phyloP scores from a whole-genome alignment of 2,113 vertebrate genomes.

The Oxyura jamaicensis region DNA sequence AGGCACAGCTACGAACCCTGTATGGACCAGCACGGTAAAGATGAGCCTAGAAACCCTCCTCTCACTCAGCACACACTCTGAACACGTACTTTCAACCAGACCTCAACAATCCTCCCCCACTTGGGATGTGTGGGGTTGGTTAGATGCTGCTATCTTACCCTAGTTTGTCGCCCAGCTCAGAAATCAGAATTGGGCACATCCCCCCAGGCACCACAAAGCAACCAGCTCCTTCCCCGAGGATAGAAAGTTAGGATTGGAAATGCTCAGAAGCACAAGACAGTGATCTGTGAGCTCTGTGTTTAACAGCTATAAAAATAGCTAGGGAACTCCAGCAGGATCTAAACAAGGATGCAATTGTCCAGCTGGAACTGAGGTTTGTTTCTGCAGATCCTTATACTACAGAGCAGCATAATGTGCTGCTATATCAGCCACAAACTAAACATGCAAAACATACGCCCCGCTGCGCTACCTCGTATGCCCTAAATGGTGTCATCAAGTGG shows the following conservation, averaged over 20 bases:
- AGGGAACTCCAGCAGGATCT: neutral
- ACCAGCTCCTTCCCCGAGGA: neutral
- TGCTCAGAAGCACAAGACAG: neutral
- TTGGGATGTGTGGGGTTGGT: neutral
- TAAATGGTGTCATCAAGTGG: neutral
- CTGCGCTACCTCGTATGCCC: neutral
- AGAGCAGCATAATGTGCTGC: neutral
- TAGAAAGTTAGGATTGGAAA: neutral
- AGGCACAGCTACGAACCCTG: neutral
- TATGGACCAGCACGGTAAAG: neutral
- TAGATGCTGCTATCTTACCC: neutral
- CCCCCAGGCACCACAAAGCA: neutral
- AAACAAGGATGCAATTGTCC: constrained; percentile 10
- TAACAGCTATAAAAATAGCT: neutral
- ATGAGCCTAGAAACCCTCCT: neutral
- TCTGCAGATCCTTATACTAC: neutral
- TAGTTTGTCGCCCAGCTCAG: neutral
- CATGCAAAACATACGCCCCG: neutral
- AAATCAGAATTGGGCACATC: no score
- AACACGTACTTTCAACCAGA: neutral
- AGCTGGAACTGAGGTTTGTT: neutral
- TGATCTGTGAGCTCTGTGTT: neutral
- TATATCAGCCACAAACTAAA: neutral
- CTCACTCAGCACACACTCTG: neutral
- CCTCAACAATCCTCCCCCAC: neutral